Evolutionary conservation across 2,797 vertebrate species (phyloP).

Genomic region (Geotrypetes seraphini): DNA sequence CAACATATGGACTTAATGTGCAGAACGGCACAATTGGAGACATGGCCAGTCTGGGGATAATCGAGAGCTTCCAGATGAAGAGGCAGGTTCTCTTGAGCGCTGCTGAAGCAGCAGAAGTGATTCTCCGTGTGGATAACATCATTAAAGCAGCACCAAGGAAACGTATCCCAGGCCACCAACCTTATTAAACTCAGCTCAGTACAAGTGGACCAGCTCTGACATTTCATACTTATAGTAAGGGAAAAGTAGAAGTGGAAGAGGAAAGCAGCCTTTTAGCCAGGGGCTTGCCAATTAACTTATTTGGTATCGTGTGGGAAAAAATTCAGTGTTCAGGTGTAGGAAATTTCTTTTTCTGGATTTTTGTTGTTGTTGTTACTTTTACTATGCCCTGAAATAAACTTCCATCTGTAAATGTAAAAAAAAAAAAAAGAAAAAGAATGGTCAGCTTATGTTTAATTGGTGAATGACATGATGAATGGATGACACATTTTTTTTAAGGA

Average conservation of each 20-base stretch:
- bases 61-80: slow-evolving; percentile 95
- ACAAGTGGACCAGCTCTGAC: slow-evolving; percentile 29
- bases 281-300: slow-evolving; percentile 44
- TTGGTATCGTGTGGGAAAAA: slow-evolving; percentile 2
- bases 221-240: not conserved
- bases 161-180: slow-evolving; percentile 89
- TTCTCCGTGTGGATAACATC: slow-evolving; percentile 91
- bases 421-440: too few species aligned
- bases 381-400: slow-evolving; percentile 37
- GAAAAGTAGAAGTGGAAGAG: slow-evolving; percentile 13
- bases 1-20: slow-evolving; percentile 81
- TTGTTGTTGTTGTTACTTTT: slow-evolving; percentile 27
- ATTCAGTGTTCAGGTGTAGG: slow-evolving; percentile 23
- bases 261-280: slow-evolving; percentile 8
- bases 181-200: slow-evolving; percentile 62
- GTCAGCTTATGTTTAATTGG: too few species aligned
- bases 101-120: slow-evolving; percentile 93
- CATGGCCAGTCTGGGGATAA: slow-evolving; percentile 79
- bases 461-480: too few species aligned
- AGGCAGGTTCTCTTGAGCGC: slow-evolving; percentile 89
- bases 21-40: slow-evolving; percentile 69
- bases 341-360: slow-evolving; percentile 5
- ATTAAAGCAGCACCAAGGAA: slow-evolving; percentile 95
- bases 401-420: slow-evolving; percentile 1
- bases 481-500: too few species aligned